These are phyloP conservation scores for Erannis defoliaria DNA, from an alignment of 2,888 invertebrate genomes.

Conservation along the genomic window DNA sequence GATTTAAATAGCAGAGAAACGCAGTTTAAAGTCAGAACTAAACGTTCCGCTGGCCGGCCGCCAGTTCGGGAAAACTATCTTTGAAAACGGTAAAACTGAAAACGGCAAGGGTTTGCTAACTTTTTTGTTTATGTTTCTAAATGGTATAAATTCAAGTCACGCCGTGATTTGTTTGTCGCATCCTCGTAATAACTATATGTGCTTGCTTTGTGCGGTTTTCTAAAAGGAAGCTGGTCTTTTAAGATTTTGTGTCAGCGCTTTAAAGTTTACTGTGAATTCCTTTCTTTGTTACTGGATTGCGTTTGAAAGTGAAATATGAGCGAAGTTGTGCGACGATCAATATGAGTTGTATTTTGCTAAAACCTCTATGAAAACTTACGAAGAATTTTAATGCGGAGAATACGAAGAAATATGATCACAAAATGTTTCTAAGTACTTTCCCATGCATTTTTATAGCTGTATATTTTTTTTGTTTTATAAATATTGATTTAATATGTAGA, in stretches of 20 bases:
- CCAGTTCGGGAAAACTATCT: constrained; percentile 43
- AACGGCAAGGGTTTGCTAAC: constrained; percentile 19
- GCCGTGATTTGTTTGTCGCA: constrained; percentile 45
- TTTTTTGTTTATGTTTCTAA: constrained; percentile 13
- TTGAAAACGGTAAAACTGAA: constrained; percentile 43
- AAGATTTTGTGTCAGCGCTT: constrained; percentile 18
- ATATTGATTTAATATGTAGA: no score
- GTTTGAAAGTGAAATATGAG: constrained; percentile 15
- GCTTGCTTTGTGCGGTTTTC: constrained; percentile 15
- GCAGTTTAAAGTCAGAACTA: constrained; percentile 46
- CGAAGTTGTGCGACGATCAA: not conserved
- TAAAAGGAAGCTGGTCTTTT: constrained; percentile 17
- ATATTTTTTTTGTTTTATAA: no score
- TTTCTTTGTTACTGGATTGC: not conserved
- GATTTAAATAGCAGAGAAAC: constrained; percentile 49
- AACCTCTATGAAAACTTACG: no score
- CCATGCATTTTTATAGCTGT: no score
- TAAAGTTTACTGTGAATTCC: constrained; percentile 2
- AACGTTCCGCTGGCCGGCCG: constrained; percentile 48
- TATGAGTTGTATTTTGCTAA: not conserved
- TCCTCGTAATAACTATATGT: constrained; percentile 20
- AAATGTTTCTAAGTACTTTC: no score
- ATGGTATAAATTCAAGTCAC: constrained; percentile 26
- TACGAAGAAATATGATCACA: no score
- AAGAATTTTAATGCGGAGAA: no score